Evolutionary conservation across 2,797 vertebrate genomes (phyloP), one percentile per base, ranked within the genome.

Genomic region (Myiotriccus ornatus): DNA sequence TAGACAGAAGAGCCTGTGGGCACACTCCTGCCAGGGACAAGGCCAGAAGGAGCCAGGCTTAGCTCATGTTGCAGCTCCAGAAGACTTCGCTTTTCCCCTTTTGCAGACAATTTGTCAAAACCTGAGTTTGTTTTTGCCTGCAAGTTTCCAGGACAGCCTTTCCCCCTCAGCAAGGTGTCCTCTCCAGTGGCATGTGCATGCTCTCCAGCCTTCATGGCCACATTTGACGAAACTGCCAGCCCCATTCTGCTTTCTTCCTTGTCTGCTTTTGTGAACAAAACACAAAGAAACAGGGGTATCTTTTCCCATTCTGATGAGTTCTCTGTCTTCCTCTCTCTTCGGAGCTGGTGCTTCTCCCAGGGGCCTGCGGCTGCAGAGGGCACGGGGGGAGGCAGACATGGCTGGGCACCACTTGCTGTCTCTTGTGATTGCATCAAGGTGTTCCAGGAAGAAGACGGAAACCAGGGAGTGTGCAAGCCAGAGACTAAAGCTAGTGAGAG

Each of bases 121-220:
- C 6, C 13, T 35, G 18, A 16, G 14, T 52, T 79, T 4, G 18
- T 21, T 35, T 64, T 71, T 78, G 16, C 49, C 46, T 41, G 37
- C 14, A 60, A 4, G 21, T 81, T 71, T 81, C 20, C 9, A 84
- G 75, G 19, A 75, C 7, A 8, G 7, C 32, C 87, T 41, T 52
- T 21, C 17, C 44, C 44, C 15, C 53, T 67, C 21, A 41, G 27
- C 8, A 6, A 63, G 20, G 5, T 18, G n/a, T 46, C 50, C n/a
- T n/a, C 30, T 86, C 22, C 2, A 0, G 13, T 32, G 80, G 35
- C 15, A 60, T 0, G 0, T 52, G 18, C 4, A 1, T 9, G 3
- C 2, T 39, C 19, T 17, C 34, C 37, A 73, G 30, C 34, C 15
- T 43, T 76, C 27, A 3, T 16, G 22, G 46, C 32, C n/a, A 12